These are phyloP conservation scores for Bucorvus abyssinicus DNA, from an alignment of 2,797 vertebrate species.

Conservation along the genomic window DNA sequence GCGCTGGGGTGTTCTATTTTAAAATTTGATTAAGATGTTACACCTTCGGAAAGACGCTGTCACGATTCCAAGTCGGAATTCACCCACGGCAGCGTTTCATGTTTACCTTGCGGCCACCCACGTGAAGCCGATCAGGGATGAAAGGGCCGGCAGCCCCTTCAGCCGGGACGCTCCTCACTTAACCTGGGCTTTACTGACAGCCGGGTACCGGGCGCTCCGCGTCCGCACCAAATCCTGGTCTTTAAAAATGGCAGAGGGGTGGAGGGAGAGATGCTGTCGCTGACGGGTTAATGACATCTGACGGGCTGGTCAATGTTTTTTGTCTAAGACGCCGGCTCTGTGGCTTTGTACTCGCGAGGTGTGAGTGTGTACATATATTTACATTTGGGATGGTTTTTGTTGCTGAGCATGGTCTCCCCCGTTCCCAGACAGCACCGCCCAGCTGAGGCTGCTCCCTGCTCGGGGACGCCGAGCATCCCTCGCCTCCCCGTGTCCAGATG, in stretches of 20 bases:
- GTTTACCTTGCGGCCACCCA: slow-evolving; percentile 59
- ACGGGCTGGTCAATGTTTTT: not conserved
- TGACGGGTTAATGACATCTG: not conserved
- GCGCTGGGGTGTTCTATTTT: slow-evolving; percentile 64
- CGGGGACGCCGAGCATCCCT: not conserved
- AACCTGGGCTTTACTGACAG: slow-evolving; percentile 43
- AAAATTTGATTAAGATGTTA: slow-evolving; percentile 79
- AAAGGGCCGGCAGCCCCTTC: slow-evolving; percentile 36
- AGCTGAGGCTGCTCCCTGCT: not conserved
- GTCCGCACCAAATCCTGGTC: not conserved
- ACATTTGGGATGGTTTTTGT: accelerated
- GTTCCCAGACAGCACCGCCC: accelerated
- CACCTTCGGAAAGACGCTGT: slow-evolving; percentile 69
- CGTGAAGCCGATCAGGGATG: slow-evolving; percentile 5
- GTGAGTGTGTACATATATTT: accelerated
- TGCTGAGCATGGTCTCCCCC: accelerated
- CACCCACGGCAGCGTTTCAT: slow-evolving; percentile 13
- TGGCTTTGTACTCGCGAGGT: accelerated
- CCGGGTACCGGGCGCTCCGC: not conserved
- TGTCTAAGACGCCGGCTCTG: accelerated
- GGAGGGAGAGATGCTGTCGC: accelerated
- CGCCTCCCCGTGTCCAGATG: accelerated
- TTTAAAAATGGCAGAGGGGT: not conserved
- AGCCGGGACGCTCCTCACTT: slow-evolving; percentile 39
- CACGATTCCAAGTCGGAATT: slow-evolving; percentile 55